Percentiles rank a stretch among this genome's conserved stretches.
Evolutionary conservation across 64 coral and sea anemone genomes (phyloP).

Genomic region (Montipora capricornis): DNA sequence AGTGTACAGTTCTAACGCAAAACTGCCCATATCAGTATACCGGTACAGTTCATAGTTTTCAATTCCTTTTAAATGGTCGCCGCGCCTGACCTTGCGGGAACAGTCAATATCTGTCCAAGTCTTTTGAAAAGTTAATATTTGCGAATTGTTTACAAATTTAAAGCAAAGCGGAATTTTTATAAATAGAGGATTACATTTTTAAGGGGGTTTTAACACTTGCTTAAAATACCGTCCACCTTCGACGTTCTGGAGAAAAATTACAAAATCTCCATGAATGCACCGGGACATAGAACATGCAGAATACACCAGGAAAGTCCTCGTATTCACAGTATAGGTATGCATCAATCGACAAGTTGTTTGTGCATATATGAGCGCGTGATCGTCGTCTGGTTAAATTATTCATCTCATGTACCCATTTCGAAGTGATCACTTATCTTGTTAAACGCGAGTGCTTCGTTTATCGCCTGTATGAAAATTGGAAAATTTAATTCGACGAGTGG

Average conservation of each 20-base stretch:
- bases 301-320: neutral
- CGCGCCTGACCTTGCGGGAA: neutral
- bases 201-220: neutral
- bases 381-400: conserved; percentile 44
- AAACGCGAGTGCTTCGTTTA: neutral
- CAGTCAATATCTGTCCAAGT: neutral
- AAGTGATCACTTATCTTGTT: conserved; percentile 26
- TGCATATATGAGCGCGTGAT: neutral
- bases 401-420: neutral
- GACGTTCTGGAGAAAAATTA: neutral
- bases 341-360: neutral
- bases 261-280: neutral
- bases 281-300: neutral
- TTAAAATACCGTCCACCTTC: neutral
- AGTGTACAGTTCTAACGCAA: neutral
- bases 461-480: neutral
- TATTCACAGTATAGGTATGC: conserved; percentile 9
- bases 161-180: neutral
- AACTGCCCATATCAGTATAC: too few species aligned
- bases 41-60: too few species aligned
- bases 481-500: neutral
- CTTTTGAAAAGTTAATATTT: neutral
- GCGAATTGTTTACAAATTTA: conserved; percentile 32
- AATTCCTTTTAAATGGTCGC: too few species aligned
- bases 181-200: neutral